These are phyloP conservation scores for Oligia latruncula DNA, from an alignment of 2,888 invertebrate species.

Conservation along the genomic window DNA sequence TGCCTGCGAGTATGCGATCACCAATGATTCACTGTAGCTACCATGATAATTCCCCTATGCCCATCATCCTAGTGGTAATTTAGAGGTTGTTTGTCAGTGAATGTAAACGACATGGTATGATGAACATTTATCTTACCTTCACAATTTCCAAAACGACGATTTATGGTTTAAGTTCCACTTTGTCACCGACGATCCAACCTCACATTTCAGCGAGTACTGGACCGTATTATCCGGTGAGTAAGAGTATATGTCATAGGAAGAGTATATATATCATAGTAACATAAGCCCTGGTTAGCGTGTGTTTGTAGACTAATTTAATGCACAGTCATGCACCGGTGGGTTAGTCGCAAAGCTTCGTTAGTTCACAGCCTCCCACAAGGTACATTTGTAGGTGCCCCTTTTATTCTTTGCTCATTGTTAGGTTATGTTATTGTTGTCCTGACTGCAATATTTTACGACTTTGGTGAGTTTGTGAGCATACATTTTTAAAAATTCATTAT, in stretches of 20 bases:
- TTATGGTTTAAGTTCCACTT: constrained; percentile 33
- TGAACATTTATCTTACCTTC: constrained; percentile 2
- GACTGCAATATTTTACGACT: constrained; percentile 31
- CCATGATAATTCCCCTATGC: background rate
- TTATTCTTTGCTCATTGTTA: constrained; percentile 58
- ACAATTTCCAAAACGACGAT: constrained; percentile 24
- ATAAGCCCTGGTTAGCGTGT: constrained; percentile 57
- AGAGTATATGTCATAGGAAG: constrained; percentile 44
- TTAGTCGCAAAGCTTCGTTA: constrained; percentile 72
- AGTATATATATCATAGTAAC: constrained; percentile 52
- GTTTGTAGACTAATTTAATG: constrained; percentile 68
- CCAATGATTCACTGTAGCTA: background rate
- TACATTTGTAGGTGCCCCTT: constrained; percentile 36
- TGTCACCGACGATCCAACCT: constrained; percentile 24
- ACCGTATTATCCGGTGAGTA: constrained; percentile 20
- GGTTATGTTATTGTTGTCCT: constrained; percentile 29
- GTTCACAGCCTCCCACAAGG: constrained; percentile 51
- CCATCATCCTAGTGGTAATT: background rate
- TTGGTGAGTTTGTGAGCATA: constrained; percentile 11
- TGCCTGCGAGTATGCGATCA: background rate
- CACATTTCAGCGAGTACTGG: constrained; percentile 27
- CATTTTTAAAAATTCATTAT: no score
- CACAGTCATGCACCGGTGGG: constrained; percentile 76
- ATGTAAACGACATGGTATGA: background rate
- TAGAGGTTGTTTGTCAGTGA: no score